phyloP scores from a whole-genome alignment of 2,888 invertebrate genomes.

The Himalopsyche tibetana region DNA sequence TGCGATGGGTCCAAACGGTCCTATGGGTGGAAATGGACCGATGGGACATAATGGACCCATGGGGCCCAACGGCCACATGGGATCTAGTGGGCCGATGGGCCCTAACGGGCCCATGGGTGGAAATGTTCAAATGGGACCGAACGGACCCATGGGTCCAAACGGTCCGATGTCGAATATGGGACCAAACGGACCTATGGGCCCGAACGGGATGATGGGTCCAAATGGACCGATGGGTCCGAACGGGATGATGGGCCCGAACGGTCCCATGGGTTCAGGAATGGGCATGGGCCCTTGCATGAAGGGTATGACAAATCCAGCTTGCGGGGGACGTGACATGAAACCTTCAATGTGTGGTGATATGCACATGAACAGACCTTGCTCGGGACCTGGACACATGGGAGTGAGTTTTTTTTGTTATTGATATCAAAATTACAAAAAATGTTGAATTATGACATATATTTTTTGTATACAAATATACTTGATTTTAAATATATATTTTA shows the following conservation, averaged over 20 bases:
- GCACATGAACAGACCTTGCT: constrained; percentile 76
- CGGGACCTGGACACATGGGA: constrained; percentile 77
- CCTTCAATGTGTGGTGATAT: constrained; percentile 76
- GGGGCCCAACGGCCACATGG: constrained; percentile 51
- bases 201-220: constrained; percentile 69
- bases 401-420: constrained; percentile 69
- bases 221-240: constrained; percentile 70
- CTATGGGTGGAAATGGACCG: constrained; percentile 69
- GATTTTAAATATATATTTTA: neutral
- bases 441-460: neutral
- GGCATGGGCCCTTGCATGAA: constrained; percentile 77
- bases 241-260: constrained; percentile 69
- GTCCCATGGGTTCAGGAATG: constrained; percentile 72
- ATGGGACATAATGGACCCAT: constrained; percentile 72
- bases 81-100: constrained; percentile 73
- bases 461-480: neutral
- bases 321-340: constrained; percentile 75
- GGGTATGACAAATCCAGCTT: constrained; percentile 75
- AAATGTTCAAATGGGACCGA: constrained; percentile 69
- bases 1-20: constrained; percentile 69
- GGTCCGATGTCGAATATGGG: constrained; percentile 66
- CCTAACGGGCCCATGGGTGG: constrained; percentile 72
- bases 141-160: constrained; percentile 67
- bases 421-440: constrained; percentile 7
- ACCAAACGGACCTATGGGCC: constrained; percentile 73